Evolutionary conservation across 1,140 invertebrate species (phyloP), one percentile per base, ranked within the genome.

Genomic region (Brachionus paranguensis): DNA sequence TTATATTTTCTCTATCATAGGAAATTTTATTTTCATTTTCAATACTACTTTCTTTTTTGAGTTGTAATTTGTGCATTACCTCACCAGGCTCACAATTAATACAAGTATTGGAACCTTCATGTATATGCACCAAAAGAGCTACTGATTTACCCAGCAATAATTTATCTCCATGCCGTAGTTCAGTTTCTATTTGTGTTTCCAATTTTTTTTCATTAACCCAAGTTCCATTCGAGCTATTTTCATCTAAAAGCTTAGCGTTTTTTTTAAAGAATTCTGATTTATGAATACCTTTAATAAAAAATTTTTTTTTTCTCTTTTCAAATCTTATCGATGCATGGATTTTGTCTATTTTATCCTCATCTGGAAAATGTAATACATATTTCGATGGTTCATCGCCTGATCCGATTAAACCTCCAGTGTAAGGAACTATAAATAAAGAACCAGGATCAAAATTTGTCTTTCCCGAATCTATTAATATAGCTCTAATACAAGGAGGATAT

Each of bases 71-170:
- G 14, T 76, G 43, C 41, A 76, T 76, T 14, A 76, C 72, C 43
- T 76, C 72, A 12, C 72, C 72, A n/a, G 72, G 72, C 47, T 76
- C 72, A 50, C 72, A 76, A 76, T 76, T 76, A 12, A 76, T 27
- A 27, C 72, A 76, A 33, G 72, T 76, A 76, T 76, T 76, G 10
- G 72, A 50, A 3, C 72, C 72, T 3, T 76, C 45, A 37, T 76
- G 72, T 50, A 76, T 76, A 50, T 76, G 72, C 10, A 76, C 4
- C 10, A 76, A 50, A 2, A 76, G 27, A 27, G 7, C 24, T 11
- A 76, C 11, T 27, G 20, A 2, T 50, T 50, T 37, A 0, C 72
- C 72, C 14, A 76, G 12, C 12, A 1, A 27, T 17, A 76, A 47
- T 29, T 17, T 76, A 53, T 76, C 72, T 37, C 72, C 72, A 76